phyloP scores from a whole-genome alignment of 2,888 invertebrate genomes.

The Cheilosia urbana region DNA sequence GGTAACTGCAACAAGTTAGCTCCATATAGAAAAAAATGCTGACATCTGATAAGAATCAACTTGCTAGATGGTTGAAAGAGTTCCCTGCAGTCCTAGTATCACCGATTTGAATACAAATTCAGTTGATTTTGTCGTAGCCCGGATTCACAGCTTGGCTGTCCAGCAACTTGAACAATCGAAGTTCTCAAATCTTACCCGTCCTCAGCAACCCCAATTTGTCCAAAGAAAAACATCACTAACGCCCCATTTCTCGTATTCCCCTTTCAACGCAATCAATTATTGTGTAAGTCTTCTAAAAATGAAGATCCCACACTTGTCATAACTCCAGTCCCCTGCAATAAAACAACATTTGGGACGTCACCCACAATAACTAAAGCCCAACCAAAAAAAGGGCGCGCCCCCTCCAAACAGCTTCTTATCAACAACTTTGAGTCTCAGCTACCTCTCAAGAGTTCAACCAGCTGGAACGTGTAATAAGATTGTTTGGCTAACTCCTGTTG shows the following conservation, averaged over 20 bases:
- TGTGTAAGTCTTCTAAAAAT: neutral
- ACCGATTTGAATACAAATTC: too few relatives aligned
- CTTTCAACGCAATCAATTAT: neutral
- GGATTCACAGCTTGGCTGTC: too few relatives aligned
- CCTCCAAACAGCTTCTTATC: conserved; percentile 44
- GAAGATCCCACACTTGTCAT: conserved; percentile 49
- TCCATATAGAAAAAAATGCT: too few relatives aligned
- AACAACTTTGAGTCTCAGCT: conserved; percentile 34
- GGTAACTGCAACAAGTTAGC: too few relatives aligned
- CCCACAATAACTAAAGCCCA: neutral
- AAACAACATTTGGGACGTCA: conserved; percentile 18
- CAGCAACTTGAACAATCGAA: too few relatives aligned
- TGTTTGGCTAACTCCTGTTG: conserved; percentile 55
- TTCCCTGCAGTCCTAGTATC: too few relatives aligned
- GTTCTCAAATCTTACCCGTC: neutral
- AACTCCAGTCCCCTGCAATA: neutral
- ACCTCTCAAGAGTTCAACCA: conserved; percentile 61
- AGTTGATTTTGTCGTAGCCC: too few relatives aligned
- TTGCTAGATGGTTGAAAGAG: too few relatives aligned
- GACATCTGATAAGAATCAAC: too few relatives aligned
- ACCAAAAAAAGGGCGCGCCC: conserved; percentile 3
- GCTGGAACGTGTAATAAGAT: conserved; percentile 69
- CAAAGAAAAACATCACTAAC: too few relatives aligned
- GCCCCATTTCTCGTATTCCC: neutral
- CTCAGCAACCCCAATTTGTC: neutral